Conservation (phyloP, 2,888 invertebrate species). For the Brenthis ino region DNA sequence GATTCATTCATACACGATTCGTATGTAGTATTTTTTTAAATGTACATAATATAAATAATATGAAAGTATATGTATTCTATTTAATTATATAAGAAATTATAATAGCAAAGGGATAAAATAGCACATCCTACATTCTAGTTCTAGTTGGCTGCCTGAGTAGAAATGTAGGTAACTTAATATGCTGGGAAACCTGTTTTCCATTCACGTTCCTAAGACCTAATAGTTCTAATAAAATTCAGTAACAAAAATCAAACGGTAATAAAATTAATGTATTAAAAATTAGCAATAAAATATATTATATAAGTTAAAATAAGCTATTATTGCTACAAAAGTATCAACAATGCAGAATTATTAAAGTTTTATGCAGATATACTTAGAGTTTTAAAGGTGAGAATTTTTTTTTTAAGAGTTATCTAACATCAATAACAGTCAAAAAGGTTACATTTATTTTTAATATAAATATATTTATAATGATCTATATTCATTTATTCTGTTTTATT, state of each 20-base stretch:
- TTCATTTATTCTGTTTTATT: slow-evolving; percentile 16
- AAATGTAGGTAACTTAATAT: slow-evolving; percentile 37
- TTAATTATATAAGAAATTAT: not conserved
- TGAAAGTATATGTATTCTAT: not conserved
- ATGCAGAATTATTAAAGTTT: no score
- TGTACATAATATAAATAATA: not conserved
- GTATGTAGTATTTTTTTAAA: no score
- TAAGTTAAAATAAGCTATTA: no score
- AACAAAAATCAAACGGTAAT: not conserved
- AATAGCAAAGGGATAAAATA: slow-evolving; percentile 1
- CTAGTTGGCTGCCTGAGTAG: slow-evolving; percentile 13
- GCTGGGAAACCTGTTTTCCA: slow-evolving; percentile 31
- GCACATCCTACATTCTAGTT: slow-evolving; percentile 1
- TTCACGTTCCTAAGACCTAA: slow-evolving; percentile 18
- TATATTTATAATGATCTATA: slow-evolving; percentile 16
- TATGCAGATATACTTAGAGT: no score
- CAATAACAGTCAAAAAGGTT: slow-evolving; percentile 16
- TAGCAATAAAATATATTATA: no score
- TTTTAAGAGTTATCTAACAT: slow-evolving; percentile 25
- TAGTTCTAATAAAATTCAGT: slow-evolving; percentile 4
- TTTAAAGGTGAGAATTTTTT: no score
- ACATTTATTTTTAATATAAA: slow-evolving; percentile 28
- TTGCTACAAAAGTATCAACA: no score
- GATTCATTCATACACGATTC: no score
- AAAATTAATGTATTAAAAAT: not conserved